Evolutionary conservation across 2,888 invertebrate genomes (phyloP).

Genomic region (Bimastos eiseni): DNA sequence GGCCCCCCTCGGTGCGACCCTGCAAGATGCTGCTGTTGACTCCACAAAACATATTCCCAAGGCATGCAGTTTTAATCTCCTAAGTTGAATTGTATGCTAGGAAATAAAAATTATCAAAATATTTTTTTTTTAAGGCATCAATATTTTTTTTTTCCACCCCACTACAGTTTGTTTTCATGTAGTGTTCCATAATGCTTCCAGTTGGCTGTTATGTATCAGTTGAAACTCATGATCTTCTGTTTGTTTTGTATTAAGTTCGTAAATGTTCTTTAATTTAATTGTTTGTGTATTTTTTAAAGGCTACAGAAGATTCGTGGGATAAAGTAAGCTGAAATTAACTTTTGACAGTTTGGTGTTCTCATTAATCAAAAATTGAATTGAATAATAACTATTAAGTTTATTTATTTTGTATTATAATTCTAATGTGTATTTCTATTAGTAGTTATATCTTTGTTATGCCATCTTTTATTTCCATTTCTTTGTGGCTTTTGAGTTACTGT

Average conservation of each 20-base stretch:
- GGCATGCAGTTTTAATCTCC: neutral
- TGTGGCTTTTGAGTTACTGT: neutral
- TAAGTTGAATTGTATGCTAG: neutral
- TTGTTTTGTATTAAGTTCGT: neutral
- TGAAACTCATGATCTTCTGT: neutral
- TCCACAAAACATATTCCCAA: neutral
- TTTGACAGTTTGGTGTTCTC: too few species aligned
- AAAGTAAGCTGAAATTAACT: slow-evolving; percentile 37
- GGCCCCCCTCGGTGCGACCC: too few species aligned
- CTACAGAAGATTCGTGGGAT: slow-evolving; percentile 45
- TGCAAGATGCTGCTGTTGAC: too few species aligned
- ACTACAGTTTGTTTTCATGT: neutral
- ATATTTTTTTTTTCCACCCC: neutral
- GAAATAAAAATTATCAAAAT: neutral
- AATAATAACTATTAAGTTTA: neutral
- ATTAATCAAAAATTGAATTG: too few species aligned
- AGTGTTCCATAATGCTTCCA: neutral
- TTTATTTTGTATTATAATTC: neutral
- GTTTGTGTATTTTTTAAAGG: slow-evolving; percentile 33
- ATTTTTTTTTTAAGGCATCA: neutral
- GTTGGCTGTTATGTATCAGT: neutral
- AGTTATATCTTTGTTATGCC: neutral
- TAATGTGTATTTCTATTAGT: neutral
- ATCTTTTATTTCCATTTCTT: neutral
- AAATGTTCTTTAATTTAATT: neutral